Conservation (phyloP, 1,140 invertebrate species). For the Paracyclopina nana region DNA sequence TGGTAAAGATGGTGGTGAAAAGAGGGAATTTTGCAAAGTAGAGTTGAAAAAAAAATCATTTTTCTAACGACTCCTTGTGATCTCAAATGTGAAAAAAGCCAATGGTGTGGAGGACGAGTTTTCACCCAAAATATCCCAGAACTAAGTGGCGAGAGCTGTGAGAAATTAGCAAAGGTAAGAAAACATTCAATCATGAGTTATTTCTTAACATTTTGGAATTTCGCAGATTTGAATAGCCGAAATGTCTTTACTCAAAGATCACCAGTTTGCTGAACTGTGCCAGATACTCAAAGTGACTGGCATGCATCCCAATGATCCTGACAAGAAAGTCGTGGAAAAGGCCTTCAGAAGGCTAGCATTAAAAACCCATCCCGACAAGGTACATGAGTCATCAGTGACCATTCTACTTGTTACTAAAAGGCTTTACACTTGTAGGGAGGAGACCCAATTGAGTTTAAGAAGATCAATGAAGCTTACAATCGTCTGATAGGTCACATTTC, state of each 20-base stretch:
- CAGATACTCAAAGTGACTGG: not conserved
- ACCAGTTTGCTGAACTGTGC: not conserved
- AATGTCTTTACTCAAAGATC: constrained; percentile 4
- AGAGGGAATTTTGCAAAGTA: no score
- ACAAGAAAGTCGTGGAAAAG: not conserved
- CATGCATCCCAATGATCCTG: not conserved
- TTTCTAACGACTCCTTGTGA: no score
- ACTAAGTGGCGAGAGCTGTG: no score
- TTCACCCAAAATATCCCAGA: no score
- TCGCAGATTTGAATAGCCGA: no score
- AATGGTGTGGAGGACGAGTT: no score
- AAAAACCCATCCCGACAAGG: constrained; percentile 13
- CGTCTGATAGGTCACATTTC: constrained; percentile 6
- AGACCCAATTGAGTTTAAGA: constrained; percentile 7
- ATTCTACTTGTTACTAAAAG: not conserved
- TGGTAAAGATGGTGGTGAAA: no score
- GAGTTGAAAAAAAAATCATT: no score
- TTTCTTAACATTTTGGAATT: no score
- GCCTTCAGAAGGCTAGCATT: constrained; percentile 4
- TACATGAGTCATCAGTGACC: not conserved
- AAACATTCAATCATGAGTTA: no score
- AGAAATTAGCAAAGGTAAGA: no score
- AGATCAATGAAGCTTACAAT: constrained; percentile 12
- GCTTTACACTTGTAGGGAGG: constrained; percentile 6
- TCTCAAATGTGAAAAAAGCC: no score